Evolutionary conservation across 2,888 invertebrate species (phyloP).

Genomic region (Orchesellides sinensis): DNA sequence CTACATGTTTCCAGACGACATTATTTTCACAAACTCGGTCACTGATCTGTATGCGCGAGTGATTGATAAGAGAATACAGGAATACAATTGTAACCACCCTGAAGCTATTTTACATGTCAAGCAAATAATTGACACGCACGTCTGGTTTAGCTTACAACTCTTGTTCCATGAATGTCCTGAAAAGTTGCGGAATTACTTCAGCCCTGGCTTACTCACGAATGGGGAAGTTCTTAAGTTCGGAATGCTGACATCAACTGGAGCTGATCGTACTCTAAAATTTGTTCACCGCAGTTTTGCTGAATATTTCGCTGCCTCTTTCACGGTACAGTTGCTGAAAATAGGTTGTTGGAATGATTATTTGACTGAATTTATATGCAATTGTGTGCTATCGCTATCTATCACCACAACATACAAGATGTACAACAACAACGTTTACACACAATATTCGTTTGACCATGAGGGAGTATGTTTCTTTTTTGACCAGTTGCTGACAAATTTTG

Average conservation of each 20-base stretch:
- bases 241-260: background rate
- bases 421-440: background rate
- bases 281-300: conserved; percentile 29
- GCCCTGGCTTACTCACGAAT: background rate
- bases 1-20: background rate
- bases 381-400: background rate
- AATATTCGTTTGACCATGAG: too few species aligned
- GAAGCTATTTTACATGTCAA: background rate
- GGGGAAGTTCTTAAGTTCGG: background rate
- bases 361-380: background rate
- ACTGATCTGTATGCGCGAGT: background rate
- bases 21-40: background rate
- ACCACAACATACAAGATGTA: background rate
- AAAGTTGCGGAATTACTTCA: background rate
- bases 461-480: conserved; percentile 3
- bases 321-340: background rate
- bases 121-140: background rate
- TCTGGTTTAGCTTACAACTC: background rate
- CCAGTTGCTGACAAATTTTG: background rate
- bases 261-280: too few species aligned
- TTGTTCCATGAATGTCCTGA: background rate
- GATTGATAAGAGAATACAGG: background rate
- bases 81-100: background rate
- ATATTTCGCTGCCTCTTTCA: background rate
- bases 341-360: background rate